Percentiles rank a stretch among this genome's conserved stretches.
These are phyloP conservation scores for Trichopoda pennipes DNA, from an alignment of 2,888 invertebrate genomes.

Conservation along the genomic window DNA sequence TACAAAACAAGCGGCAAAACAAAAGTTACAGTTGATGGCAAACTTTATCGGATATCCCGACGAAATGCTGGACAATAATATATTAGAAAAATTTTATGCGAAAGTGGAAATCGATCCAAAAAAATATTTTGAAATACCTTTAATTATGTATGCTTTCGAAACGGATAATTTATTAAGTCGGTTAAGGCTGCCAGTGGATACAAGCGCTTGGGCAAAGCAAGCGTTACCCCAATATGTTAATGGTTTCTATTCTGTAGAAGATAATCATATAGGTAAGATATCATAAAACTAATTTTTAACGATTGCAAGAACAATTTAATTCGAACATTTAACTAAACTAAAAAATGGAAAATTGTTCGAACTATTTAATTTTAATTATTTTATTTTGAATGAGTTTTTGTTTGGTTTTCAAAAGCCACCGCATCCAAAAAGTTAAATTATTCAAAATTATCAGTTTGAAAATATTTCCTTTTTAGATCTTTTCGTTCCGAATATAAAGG, in stretches of 20 bases:
- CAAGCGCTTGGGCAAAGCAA: slow-evolving; percentile 92
- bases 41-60: slow-evolving; percentile 96
- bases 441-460: too few species aligned
- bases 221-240: slow-evolving; percentile 92
- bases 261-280: slow-evolving; percentile 89
- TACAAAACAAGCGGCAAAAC: slow-evolving; percentile 88
- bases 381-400: too few species aligned
- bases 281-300: neutral
- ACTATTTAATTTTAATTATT: too few species aligned
- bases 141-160: slow-evolving; percentile 90
- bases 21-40: slow-evolving; percentile 91
- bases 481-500: too few species aligned
- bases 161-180: slow-evolving; percentile 90
- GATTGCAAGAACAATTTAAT: too few species aligned
- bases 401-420: too few species aligned
- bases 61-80: slow-evolving; percentile 90
- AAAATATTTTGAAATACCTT: slow-evolving; percentile 88
- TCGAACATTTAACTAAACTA: too few species aligned
- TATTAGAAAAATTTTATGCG: slow-evolving; percentile 89
- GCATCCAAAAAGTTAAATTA: too few species aligned
- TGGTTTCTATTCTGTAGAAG: slow-evolving; percentile 91
- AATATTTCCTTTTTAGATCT: too few species aligned
- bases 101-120: slow-evolving; percentile 87
- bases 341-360: too few species aligned
- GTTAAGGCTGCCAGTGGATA: slow-evolving; percentile 89